A percentile compares a stretch with the other conserved stretches of the same genome.
phyloP scores from a whole-genome alignment of 1,140 invertebrate genomes.

The Drosophila bipectinata region DNA sequence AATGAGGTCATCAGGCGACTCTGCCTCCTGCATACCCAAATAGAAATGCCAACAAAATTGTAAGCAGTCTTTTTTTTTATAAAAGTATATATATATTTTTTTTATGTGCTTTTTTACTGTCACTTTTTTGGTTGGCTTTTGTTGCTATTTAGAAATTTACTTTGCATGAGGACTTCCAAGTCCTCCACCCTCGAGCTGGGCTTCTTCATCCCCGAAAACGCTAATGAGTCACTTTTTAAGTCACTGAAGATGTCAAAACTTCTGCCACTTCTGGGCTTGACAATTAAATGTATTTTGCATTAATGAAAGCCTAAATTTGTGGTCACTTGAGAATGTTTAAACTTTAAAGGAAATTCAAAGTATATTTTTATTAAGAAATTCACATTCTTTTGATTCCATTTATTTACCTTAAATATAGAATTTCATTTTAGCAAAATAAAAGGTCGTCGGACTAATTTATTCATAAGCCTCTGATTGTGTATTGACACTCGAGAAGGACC shows the following conservation, averaged over 20 bases:
- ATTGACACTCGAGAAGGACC: constrained; percentile 7
- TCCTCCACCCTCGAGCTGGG: constrained; percentile 20
- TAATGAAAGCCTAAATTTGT: background rate
- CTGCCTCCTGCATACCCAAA: constrained; percentile 35
- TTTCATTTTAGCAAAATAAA: background rate
- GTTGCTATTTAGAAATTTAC: constrained; percentile 51
- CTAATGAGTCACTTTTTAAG: constrained; percentile 6
- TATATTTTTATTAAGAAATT: background rate
- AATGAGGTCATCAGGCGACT: constrained; percentile 79
- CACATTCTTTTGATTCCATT: background rate
- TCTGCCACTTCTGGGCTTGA: too few relatives aligned
- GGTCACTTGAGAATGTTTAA: background rate
- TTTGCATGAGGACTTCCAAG: constrained; percentile 21
- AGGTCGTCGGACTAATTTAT: constrained; percentile 10
- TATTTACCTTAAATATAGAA: background rate
- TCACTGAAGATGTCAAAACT: background rate
- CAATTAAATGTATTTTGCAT: too few relatives aligned
- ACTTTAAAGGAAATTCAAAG: background rate
- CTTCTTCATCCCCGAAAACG: background rate
- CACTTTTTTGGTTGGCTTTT: constrained; percentile 25
- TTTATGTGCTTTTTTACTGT: constrained; percentile 13
- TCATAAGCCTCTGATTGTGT: constrained; percentile 14
- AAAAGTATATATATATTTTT: background rate
- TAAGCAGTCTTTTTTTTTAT: constrained; percentile 6
- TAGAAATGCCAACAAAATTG: constrained; percentile 32